Conservation (phyloP, 2,113 vertebrate species). For the Cyprinodon brontotheroides region DNA sequence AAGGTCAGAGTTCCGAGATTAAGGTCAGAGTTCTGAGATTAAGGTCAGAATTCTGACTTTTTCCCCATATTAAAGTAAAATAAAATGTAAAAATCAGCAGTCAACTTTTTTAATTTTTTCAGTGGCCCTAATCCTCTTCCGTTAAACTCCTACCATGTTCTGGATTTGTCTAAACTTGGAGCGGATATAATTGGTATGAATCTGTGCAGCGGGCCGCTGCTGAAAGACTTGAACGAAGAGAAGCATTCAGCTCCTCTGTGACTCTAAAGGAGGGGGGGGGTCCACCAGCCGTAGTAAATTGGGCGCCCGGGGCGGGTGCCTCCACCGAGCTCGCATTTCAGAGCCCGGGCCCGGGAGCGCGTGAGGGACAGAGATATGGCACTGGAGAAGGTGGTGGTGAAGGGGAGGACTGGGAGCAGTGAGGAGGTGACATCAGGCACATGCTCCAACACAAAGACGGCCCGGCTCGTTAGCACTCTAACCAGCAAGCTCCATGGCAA, state of each 20-base stretch:
- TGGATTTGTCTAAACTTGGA: slow-evolving; percentile 48
- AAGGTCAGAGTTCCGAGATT: too few species aligned
- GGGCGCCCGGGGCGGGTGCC: slow-evolving; percentile 68
- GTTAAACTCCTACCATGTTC: slow-evolving; percentile 32
- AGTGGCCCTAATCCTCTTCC: too few species aligned
- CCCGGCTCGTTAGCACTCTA: slow-evolving; percentile 68
- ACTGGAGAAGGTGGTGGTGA: slow-evolving; percentile 39
- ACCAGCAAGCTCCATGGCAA: slow-evolving; percentile 62
- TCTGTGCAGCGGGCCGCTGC: slow-evolving; percentile 30
- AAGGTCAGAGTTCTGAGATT: too few species aligned
- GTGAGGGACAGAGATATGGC: slow-evolving; percentile 76
- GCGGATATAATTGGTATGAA: slow-evolving; percentile 59
- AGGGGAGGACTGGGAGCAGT: slow-evolving; percentile 26
- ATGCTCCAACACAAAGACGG: slow-evolving; percentile 64
- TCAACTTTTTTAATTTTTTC: too few species aligned
- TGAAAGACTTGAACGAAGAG: slow-evolving; percentile 62
- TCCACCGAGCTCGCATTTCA: slow-evolving; percentile 69
- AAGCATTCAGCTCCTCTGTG: slow-evolving; percentile 56
- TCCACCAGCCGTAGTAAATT: slow-evolving; percentile 77
- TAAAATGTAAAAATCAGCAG: too few species aligned
- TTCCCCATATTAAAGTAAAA: too few species aligned
- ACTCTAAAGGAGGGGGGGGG: slow-evolving; percentile 57
- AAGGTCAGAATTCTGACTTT: slow-evolving; percentile 12
- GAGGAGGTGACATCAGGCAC: slow-evolving; percentile 61
- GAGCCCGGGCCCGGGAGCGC: slow-evolving; percentile 58